phyloP scores from a whole-genome alignment of 2,888 invertebrate genomes.

The Abrostola tripartita region DNA sequence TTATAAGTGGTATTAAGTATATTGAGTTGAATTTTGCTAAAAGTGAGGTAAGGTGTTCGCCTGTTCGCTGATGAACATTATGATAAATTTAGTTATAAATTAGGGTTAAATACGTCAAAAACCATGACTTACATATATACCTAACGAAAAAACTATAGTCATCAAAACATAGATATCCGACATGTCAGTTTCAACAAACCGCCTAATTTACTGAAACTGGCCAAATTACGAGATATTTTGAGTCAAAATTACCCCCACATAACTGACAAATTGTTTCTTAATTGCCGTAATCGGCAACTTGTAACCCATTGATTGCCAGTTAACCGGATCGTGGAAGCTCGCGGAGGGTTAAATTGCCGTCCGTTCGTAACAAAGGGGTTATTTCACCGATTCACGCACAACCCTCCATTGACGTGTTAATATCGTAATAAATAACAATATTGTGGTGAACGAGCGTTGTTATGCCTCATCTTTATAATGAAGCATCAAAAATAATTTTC shows the following conservation, averaged over 20 bases:
- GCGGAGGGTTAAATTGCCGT: slow-evolving; percentile 65
- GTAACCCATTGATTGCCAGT: slow-evolving; percentile 78
- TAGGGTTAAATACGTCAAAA: too few relatives aligned
- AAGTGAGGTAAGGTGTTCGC: too few relatives aligned
- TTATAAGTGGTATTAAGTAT: background rate
- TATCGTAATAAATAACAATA: slow-evolving; percentile 75
- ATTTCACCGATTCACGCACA: slow-evolving; percentile 68
- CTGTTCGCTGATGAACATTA: too few relatives aligned
- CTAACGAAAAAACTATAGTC: background rate
- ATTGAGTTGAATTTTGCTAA: too few relatives aligned
- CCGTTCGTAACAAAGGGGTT: slow-evolving; percentile 74
- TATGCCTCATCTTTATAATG: slow-evolving; percentile 45
- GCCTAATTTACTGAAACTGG: slow-evolving; percentile 30
- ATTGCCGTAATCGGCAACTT: slow-evolving; percentile 66
- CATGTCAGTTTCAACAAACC: slow-evolving; percentile 9
- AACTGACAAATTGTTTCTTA: slow-evolving; percentile 65
- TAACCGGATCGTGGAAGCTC: slow-evolving; percentile 55
- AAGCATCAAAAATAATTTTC: slow-evolving; percentile 33
- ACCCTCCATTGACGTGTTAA: slow-evolving; percentile 81
- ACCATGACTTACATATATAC: background rate
- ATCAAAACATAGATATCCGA: slow-evolving; percentile 7
- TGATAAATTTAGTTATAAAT: too few relatives aligned
- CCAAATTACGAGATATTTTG: slow-evolving; percentile 1
- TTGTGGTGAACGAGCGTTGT: slow-evolving; percentile 54
- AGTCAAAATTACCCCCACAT: slow-evolving; percentile 37